A percentile compares a stretch with the other conserved stretches of the same genome.
These are phyloP conservation scores for Rhagoletis zephyria DNA, from an alignment of 1,140 invertebrate genomes.

Conservation along the genomic window DNA sequence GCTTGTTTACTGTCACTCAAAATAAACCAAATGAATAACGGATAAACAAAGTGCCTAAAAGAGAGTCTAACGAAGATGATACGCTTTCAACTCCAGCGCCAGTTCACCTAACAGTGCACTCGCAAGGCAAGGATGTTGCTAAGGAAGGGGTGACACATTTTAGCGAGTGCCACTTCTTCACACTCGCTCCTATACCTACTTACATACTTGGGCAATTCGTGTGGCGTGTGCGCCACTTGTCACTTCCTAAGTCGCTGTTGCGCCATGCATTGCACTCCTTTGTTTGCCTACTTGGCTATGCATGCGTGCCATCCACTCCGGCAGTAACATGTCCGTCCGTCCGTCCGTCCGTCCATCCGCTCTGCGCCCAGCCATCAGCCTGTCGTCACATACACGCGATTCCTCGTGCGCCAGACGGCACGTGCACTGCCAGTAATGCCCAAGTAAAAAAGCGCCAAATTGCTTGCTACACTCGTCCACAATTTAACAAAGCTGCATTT, in stretches of 20 bases:
- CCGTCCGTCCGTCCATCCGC: too few relatives aligned
- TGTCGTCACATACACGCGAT: background rate
- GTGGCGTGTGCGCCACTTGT: background rate
- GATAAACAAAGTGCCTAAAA: too few relatives aligned
- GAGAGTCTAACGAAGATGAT: too few relatives aligned
- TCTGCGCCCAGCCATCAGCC: background rate
- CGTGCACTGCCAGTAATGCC: slow-evolving; percentile 11
- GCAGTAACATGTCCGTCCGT: background rate
- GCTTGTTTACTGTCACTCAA: slow-evolving; percentile 3
- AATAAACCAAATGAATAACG: too few relatives aligned
- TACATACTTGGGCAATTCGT: background rate
- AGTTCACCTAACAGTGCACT: too few relatives aligned
- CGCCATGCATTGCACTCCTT: background rate
- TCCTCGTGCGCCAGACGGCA: background rate
- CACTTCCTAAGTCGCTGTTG: background rate
- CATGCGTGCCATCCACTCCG: background rate
- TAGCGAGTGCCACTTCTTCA: background rate
- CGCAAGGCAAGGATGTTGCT: background rate
- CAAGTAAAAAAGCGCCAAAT: background rate
- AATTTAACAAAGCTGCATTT: slow-evolving; percentile 43
- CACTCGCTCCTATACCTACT: background rate
- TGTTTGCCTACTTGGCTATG: slow-evolving; percentile 9
- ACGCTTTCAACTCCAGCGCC: too few relatives aligned
- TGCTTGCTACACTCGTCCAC: background rate
- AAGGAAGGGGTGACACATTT: background rate